These are phyloP conservation scores for Microhierax caerulescens DNA, from an alignment of 2,797 vertebrate genomes.

Conservation along the genomic window DNA sequence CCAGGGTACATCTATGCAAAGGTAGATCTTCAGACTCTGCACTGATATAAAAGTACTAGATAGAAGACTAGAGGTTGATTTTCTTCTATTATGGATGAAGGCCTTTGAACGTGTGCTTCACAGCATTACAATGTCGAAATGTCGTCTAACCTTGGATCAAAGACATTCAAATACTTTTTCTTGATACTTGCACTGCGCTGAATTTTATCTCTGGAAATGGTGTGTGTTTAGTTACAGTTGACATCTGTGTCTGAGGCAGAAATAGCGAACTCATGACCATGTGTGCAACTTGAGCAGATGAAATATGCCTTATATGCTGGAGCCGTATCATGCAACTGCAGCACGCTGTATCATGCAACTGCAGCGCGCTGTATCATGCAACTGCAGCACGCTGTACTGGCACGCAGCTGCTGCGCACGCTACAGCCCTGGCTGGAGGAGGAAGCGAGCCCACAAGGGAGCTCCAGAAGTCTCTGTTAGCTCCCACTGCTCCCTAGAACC, in stretches of 20 bases:
- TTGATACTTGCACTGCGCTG: not conserved
- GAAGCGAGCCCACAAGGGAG: not conserved
- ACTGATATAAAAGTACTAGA: not conserved
- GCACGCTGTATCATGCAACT: not conserved
- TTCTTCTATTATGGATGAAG: not conserved
- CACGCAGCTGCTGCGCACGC: accelerated
- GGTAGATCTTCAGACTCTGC: not conserved
- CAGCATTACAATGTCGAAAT: not conserved
- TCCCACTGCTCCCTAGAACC: not conserved
- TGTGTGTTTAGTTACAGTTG: not conserved
- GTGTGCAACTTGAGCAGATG: not conserved
- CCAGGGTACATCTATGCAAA: not conserved
- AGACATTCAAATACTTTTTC: not conserved
- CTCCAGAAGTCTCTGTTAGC: not conserved
- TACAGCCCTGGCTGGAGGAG: not conserved
- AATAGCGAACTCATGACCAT: not conserved
- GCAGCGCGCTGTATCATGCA: accelerated
- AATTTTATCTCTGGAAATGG: not conserved
- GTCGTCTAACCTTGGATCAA: not conserved
- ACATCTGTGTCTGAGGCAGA: not conserved
- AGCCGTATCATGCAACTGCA: not conserved
- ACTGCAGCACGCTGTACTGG: not conserved
- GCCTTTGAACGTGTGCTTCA: not conserved
- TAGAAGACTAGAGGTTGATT: not conserved
- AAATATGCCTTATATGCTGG: not conserved